These are phyloP conservation scores for Leucoraja erinaceus DNA, from an alignment of 2,113 vertebrate species.

Conservation along the genomic window DNA sequence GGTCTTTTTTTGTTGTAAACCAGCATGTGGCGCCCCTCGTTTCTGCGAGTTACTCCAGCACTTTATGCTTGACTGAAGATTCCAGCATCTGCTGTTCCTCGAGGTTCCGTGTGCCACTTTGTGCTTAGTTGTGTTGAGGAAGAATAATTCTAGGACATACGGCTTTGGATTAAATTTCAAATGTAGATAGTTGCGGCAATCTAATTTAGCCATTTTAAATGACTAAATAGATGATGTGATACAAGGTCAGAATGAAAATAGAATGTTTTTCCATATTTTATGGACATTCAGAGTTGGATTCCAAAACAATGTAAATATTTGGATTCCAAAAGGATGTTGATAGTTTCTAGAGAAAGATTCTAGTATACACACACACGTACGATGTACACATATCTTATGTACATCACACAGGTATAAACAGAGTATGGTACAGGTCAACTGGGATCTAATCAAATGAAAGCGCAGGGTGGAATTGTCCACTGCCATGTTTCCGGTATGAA, in stretches of 20 bases:
- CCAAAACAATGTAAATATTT: neutral
- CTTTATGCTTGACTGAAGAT: too few relatives aligned
- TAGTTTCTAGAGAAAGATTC: neutral
- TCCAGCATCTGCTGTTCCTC: too few relatives aligned
- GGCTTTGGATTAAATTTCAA: neutral
- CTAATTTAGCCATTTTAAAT: neutral
- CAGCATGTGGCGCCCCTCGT: too few relatives aligned
- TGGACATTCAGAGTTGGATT: neutral
- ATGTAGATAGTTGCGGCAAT: neutral
- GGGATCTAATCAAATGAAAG: neutral
- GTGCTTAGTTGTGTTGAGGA: neutral
- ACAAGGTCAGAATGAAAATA: neutral
- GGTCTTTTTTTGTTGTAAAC: too few relatives aligned
- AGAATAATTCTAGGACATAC: neutral
- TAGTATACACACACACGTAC: too few relatives aligned
- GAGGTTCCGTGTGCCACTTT: too few relatives aligned
- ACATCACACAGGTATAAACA: neutral
- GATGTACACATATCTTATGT: too few relatives aligned
- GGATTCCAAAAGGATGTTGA: neutral
- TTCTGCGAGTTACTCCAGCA: too few relatives aligned
- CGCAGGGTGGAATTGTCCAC: neutral
- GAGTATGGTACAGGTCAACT: neutral
- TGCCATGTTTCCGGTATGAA: too few relatives aligned
- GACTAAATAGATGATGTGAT: neutral
- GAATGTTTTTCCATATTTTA: neutral